Percentiles rank a stretch among this genome's conserved stretches.
Conservation (phyloP, 2,113 vertebrate species). For the Steatornis caripensis region DNA sequence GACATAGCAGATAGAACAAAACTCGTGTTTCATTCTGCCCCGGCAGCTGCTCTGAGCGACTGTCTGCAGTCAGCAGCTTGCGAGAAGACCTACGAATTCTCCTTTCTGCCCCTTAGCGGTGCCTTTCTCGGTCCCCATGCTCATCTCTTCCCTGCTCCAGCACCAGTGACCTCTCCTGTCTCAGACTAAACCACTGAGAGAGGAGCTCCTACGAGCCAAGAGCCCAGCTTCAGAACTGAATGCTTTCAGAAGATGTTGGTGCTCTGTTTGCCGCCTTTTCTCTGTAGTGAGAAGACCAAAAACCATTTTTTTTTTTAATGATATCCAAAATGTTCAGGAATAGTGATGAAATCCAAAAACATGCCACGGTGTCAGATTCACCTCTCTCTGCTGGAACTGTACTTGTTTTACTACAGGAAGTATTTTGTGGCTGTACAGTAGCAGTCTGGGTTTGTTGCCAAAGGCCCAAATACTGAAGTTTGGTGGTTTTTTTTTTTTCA, state of each 20-base stretch:
- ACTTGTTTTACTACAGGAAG: background rate
- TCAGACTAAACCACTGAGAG: background rate
- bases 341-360: slow-evolving; percentile 1
- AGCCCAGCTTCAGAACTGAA: background rate
- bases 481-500: background rate
- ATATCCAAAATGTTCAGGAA: background rate
- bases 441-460: background rate
- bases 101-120: background rate
- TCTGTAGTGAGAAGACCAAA: background rate
- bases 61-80: background rate
- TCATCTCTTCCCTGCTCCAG: background rate
- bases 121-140: background rate
- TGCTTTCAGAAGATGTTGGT: background rate
- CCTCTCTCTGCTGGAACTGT: background rate
- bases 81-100: background rate
- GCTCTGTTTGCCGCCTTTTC: background rate
- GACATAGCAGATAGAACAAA: background rate
- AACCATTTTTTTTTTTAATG: background rate
- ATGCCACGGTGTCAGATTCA: slow-evolving; percentile 17
- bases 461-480: background rate
- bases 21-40: accelerated
- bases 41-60: accelerated
- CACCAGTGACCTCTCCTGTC: background rate
- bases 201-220: background rate
- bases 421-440: slow-evolving; percentile 3